Base-by-base conservation (phyloP, 2,113 vertebrate genomes). In the Cololabis saira region DNA sequence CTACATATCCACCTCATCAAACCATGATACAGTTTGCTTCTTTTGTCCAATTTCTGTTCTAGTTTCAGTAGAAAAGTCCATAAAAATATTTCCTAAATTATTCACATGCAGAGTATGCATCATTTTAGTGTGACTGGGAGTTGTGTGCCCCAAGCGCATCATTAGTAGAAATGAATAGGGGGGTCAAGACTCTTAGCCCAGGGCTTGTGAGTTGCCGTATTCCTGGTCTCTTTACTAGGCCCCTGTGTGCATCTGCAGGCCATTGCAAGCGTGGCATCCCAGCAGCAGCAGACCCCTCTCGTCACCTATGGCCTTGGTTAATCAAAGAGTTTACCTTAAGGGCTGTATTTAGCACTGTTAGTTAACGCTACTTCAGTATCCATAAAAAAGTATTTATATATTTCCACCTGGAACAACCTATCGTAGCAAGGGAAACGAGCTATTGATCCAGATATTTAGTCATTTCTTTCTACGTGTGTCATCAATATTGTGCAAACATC, bases 371-470 rank as follows among this genome's bases (percentile, higher is more conserved):
- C 94, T 95, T 94, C 95, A 86, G 90, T 91, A 91, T 94, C 93
- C 92, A 94, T 96, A 95, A 96, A 96, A 94, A 95, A 93, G 89
- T 92, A 90, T 92, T 93, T 91, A 95, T 94, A 97, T 92, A 95
- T 95, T 95, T 95, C 95, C 96, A 94, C 95, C 94, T 94, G 92
- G 88, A 92, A 93, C 93, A 93, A 94, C 93, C 94, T 95, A 95
- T 95, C 95, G 90, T 92, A 74, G 87, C 74, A 67, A 88, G 92
- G 94, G 94, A 98, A 98, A 97, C 95, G 94, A 98, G 94, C 92
- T 99, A 98, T 98, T 95, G 97, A 99, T 99, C 95, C 92, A 92
- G 93, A 94, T 95, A 95, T 97, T 96, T 94, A 95, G 96, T 95
- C 95, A 98, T 99, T 98, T 98, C 95, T 96, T 96, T 95, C 94